Evolutionary conservation across 2,888 invertebrate genomes (phyloP).

Genomic region (Sarcophaga rosellei): DNA sequence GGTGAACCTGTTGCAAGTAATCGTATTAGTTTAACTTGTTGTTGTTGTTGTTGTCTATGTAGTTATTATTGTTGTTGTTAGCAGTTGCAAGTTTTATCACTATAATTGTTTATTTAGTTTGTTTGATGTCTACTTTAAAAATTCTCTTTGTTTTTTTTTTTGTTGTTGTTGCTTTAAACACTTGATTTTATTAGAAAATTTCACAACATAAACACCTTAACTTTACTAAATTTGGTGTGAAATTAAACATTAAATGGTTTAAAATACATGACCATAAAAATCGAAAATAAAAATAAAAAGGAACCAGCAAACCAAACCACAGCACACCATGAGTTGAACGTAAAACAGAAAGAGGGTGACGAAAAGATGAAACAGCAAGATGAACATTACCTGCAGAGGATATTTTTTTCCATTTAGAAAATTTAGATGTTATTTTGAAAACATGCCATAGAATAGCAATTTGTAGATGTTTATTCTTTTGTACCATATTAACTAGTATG

Average conservation of each 20-base stretch:
- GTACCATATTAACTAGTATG: too few species aligned
- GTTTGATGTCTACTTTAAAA: slow-evolving; percentile 43
- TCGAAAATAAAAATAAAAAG: neutral
- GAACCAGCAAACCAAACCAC: too few species aligned
- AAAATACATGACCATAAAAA: slow-evolving; percentile 14
- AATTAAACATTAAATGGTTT: slow-evolving; percentile 63
- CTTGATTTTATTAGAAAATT: slow-evolving; percentile 58
- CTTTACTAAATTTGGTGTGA: slow-evolving; percentile 59
- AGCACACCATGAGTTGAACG: too few species aligned
- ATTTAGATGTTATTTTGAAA: too few species aligned
- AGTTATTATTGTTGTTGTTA: slow-evolving; percentile 9
- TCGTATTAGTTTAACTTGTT: neutral
- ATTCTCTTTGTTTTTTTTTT: neutral
- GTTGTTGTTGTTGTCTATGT: slow-evolving; percentile 51
- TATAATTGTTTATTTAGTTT: slow-evolving; percentile 8
- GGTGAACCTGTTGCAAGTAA: slow-evolving; percentile 55
- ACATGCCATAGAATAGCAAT: too few species aligned
- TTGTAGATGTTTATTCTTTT: too few species aligned
- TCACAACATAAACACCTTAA: slow-evolving; percentile 44
- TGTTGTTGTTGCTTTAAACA: slow-evolving; percentile 19
- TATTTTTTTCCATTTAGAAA: too few species aligned
- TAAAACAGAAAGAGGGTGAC: too few species aligned
- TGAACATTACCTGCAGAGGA: too few species aligned
- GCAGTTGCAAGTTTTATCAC: neutral
- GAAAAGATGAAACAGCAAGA: too few species aligned